Percentiles rank a stretch among this genome's conserved stretches.
Conservation (phyloP, 2,797 vertebrate genomes). For the Sibirionetta formosa region DNA sequence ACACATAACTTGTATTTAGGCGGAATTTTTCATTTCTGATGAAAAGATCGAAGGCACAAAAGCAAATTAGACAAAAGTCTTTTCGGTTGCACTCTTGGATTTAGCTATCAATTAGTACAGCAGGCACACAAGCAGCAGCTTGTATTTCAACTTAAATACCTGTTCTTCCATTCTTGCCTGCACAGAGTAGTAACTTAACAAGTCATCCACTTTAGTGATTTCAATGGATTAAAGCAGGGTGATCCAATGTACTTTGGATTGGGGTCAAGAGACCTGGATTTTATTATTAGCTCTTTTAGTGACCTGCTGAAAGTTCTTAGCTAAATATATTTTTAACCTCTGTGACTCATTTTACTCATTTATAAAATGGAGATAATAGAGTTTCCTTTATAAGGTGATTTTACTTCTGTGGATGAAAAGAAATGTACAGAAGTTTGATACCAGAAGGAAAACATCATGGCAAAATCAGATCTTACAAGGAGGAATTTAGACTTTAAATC, state of each 20-base stretch:
- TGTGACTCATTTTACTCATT: neutral
- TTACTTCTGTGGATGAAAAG: neutral
- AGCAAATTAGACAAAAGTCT: neutral
- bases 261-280: neutral
- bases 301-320: neutral
- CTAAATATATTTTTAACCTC: slow-evolving; percentile 1
- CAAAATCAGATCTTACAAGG: neutral
- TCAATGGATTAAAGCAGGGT: neutral
- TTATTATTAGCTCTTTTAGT: slow-evolving; percentile 6
- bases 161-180: neutral
- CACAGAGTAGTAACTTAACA: neutral
- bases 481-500: neutral
- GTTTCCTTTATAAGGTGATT: neutral
- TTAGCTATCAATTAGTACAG: neutral
- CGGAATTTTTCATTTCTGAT: neutral
- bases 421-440: neutral
- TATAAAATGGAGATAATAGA: neutral
- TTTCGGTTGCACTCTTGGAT: neutral
- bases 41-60: neutral
- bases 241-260: neutral
- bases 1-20: neutral
- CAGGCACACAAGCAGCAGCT: neutral
- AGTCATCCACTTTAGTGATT: neutral
- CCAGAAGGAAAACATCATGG: neutral
- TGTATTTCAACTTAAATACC: neutral